Base-by-base conservation (phyloP, 2,113 vertebrate genomes). In the Sapajus apella region DNA sequence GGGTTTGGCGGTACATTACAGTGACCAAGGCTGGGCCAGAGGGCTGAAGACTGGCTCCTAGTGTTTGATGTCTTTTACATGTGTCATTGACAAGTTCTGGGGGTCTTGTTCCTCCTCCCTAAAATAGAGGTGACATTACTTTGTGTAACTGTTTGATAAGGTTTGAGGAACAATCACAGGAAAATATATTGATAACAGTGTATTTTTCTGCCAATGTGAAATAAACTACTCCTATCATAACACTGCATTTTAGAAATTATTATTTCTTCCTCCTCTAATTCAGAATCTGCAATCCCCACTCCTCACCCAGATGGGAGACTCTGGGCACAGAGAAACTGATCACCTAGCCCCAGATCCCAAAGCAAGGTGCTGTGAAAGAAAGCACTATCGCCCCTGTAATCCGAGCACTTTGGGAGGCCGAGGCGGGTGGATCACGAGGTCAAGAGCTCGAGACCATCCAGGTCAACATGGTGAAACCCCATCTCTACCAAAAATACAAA, bases 331-430 rank as follows among this genome's bases (percentile, higher is more conserved):
- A 47, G 55, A 82, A 35, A 52, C 0, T 0, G 2, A 12, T 4
- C 47, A 1, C 20, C 32, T 35, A 0, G 14, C 1, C 8, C 14
- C 45, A 3, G 6, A 35, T n/a, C 4, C 11, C 2, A 0, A 45
- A 12, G 30, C 8, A 2, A 1, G 30, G 0, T 32, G 40, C 2
- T 8, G 9, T 2, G 0, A 6, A 5, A 58, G 45, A 13, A 17
- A 1, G 20, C 37, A 0, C 3, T 0, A 4, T 1, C 5, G 0
- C 18, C 6, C 3, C 21, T 40, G 37, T 40, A 40, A 40, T 40
- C 37, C 2, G 37, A 40, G 37, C 37, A 40, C 37, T 40, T 40
- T 40, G 37, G 37, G 37, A 40, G 37, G 37, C 37, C 37, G 37
- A 40, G 37, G 37, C 37, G 37, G 37, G 37, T 40, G 37, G 37